Evolutionary conservation across 1,140 invertebrate genomes (phyloP).

Genomic region (Oncopodura yosiiana): DNA sequence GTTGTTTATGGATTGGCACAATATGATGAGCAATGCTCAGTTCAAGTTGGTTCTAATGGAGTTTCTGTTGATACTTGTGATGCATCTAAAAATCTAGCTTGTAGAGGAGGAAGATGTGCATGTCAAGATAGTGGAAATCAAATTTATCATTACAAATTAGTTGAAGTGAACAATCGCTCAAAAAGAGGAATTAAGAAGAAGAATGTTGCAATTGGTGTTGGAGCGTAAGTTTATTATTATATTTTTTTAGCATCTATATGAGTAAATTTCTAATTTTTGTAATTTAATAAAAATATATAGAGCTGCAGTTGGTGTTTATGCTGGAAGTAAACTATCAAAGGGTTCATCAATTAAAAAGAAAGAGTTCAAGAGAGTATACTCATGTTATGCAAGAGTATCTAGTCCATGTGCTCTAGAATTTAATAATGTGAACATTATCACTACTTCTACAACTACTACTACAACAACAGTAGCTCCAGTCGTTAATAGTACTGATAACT

Average conservation of each 20-base stretch:
- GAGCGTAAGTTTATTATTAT: neutral
- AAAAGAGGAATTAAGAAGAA: constrained; percentile 2
- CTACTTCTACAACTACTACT: constrained; percentile 1
- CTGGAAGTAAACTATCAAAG: constrained; percentile 2
- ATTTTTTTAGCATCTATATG: neutral
- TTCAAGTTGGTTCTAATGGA: constrained; percentile 5
- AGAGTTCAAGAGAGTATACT: constrained; percentile 7
- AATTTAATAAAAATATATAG: neutral
- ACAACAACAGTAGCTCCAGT: constrained; percentile 3
- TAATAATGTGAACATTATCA: constrained; percentile 4
- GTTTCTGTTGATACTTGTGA: constrained; percentile 20
- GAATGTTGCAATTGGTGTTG: constrained; percentile 10
- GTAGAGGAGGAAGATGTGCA: constrained; percentile 11
- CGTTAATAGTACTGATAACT: too few species aligned
- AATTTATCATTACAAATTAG: constrained; percentile 11
- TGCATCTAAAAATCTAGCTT: constrained; percentile 14
- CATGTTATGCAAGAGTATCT: constrained; percentile 15
- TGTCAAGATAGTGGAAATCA: constrained; percentile 22
- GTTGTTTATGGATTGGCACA: neutral
- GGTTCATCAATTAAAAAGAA: neutral
- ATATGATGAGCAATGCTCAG: constrained; percentile 7
- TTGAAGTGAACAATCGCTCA: neutral
- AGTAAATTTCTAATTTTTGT: neutral
- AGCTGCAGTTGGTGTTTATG: constrained; percentile 12
- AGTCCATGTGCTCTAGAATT: constrained; percentile 15